A percentile compares a stretch with the other conserved stretches of the same genome.
phyloP scores from a whole-genome alignment of 2,113 vertebrate species.

The Oncorhynchus nerka region DNA sequence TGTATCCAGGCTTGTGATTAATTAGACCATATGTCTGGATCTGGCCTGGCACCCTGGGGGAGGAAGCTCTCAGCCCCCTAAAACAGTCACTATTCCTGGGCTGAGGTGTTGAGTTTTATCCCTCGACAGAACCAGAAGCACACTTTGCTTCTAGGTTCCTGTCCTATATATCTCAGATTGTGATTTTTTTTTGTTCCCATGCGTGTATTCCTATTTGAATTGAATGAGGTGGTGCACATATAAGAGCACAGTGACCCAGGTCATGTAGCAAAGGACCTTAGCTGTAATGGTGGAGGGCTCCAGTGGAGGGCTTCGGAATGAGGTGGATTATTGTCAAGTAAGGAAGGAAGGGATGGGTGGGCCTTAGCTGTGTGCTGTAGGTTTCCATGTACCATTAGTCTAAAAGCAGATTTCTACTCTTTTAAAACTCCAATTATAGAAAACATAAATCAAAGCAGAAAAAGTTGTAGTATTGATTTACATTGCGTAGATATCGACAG shows the following conservation, averaged over 20 bases:
- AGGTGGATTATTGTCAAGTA: background rate
- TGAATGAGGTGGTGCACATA: slow-evolving; percentile 31
- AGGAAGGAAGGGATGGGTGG: background rate
- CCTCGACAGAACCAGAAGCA: slow-evolving; percentile 33
- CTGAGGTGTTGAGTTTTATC: slow-evolving; percentile 36
- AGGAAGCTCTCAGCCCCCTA: slow-evolving; percentile 32
- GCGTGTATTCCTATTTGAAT: slow-evolving; percentile 11
- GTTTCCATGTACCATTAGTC: background rate
- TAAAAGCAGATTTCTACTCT: background rate
- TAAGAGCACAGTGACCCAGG: slow-evolving; percentile 8
- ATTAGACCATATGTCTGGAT: slow-evolving; percentile 42
- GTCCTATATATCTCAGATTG: slow-evolving; percentile 46
- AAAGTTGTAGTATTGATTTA: background rate
- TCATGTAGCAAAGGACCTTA: background rate
- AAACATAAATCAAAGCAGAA: background rate
- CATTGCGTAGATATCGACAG: background rate
- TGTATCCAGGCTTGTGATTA: slow-evolving; percentile 50
- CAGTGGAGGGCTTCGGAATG: background rate
- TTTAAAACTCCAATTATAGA: background rate
- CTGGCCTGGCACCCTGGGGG: slow-evolving; percentile 39
- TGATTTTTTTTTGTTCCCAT: background rate
- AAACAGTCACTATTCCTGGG: slow-evolving; percentile 39
- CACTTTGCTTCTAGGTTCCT: slow-evolving; percentile 50
- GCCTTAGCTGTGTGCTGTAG: background rate
- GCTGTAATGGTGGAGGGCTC: background rate